Evolutionary conservation across 2,113 vertebrate species (phyloP).

Genomic region (human (Homo sapiens)): DNA sequence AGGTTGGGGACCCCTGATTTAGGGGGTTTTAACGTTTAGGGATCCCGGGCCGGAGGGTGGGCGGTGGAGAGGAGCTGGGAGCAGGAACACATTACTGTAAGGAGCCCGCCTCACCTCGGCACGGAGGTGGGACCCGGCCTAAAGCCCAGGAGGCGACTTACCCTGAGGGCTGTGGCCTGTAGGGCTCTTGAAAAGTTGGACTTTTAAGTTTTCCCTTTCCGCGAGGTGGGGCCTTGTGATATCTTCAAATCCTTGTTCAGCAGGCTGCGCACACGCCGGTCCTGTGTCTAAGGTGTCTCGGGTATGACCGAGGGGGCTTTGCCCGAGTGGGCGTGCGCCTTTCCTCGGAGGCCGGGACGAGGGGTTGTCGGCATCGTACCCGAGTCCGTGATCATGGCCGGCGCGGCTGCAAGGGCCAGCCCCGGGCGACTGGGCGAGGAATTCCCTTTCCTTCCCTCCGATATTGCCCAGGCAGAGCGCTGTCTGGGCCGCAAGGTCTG

Average conservation of each 20-base stretch:
- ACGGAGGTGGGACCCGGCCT: neutral
- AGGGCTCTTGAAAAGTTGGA: neutral
- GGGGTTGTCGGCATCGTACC: neutral
- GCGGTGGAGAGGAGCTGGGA: neutral
- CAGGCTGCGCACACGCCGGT: neutral
- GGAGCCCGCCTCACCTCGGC: neutral
- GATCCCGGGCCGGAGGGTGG: neutral
- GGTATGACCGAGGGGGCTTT: neutral
- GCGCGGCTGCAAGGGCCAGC: neutral
- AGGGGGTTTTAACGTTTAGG: neutral
- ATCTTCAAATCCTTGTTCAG: neutral
- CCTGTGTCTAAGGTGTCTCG: neutral
- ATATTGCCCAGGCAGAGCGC: neutral
- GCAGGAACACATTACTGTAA: neutral
- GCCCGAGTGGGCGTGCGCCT: neutral
- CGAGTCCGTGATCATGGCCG: neutral
- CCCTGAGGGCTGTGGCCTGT: neutral
- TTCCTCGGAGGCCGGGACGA: neutral
- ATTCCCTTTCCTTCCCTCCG: neutral
- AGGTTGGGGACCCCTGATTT: neutral
- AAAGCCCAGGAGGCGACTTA: neutral
- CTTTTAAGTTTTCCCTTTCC: neutral
- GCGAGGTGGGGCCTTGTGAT: neutral
- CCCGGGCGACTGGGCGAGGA: neutral
- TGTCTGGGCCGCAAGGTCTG: fast-evolving